Evolutionary conservation across 2,888 invertebrate genomes (phyloP), one percentile per base, ranked within the genome.

Genomic region (Pteria penguin): DNA sequence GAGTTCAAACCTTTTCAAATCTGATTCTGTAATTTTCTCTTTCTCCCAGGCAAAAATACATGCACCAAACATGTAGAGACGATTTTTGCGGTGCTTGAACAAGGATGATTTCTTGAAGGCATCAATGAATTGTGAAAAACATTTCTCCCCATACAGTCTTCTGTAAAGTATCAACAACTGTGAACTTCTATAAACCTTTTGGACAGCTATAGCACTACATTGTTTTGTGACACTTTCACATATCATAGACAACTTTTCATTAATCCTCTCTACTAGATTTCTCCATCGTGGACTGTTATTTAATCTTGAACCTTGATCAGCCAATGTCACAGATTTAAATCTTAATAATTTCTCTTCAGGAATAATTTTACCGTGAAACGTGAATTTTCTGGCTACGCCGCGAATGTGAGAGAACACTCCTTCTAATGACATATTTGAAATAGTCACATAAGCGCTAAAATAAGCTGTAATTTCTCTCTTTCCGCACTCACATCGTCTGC

Each of bases 31-130:
- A 29, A 91, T 83, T 52, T 84, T 83, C 57, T 88, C 82, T 27
- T 87, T 79, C 5, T 88, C 85, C 90, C 91, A 91, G 22, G 86
- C 83, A 80, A 91, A 91, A 4, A 89, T 54, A 45, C 81, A 77
- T 27, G 89, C 89, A 27, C 87, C 86, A 29, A 89, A 75, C 11
- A 89, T 70, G 45, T 82, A 81, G 8, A 84, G 62, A 14, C 75
- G 66, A 54, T 75, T 81, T 33, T 76, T 78, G 66, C 80, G 75
- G 11, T 68, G 70, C 26, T 77, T 77, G 63, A 52, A 45, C 22
- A 61, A 61, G 33, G 81, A 68, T 8, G 79, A 68, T 27, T 54
- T 65, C 22, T 82, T 77, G 18, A 88, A 62, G 52, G 61, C 79
- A 67, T 83, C 77, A 14, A 87, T 75, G 27, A 89, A 57, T 31